Evolutionary conservation across 1,140 invertebrate species (phyloP), one percentile per base, ranked within the genome.

Genomic region (Cydia pomonella): DNA sequence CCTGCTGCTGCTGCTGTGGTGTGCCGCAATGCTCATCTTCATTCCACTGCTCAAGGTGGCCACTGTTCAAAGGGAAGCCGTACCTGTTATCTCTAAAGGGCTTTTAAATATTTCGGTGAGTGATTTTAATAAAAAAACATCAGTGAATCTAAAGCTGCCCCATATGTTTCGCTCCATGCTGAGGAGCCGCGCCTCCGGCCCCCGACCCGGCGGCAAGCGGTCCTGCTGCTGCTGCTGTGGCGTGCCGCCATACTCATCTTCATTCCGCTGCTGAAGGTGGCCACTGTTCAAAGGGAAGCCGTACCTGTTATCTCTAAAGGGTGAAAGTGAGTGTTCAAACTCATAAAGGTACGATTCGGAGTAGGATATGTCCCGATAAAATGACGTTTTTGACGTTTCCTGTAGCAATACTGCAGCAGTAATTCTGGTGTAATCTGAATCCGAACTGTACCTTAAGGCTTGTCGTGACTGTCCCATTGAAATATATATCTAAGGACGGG

Each of bases 181-280:
- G 33, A 33, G 29, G 96, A 96, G 0, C 96, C 96, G 75, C 93
- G 95, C 16, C 94, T 96, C 75, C 81, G 89, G 12, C 93, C 95
- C 12, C 93, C 95, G 64, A 90, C 95, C 0, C 93, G 96, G 73
- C 94, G 94, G 75, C 93, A 95, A 72, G 95, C 94, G 13, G 84
- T 95, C 6, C 82, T 95, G 16, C 93, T 95, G 3, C 95, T 97
- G n/a, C 75, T 94, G 5, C 88, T 97, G 9, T 97, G 96, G 96
- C 71, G 94, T 0, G 84, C 95, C 0, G 94, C 96, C 0, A 79
- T 96, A 12, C 82, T 94, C 0, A 94, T 97, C 41, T 97, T 97
- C 86, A 92, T 94, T 1, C 96, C 96, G 0, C 82, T 96, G 12
- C 84, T 96, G 1, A 87, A 93, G 76, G 95, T 95, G 10, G 90